These are phyloP conservation scores for Triplophysa tibetana DNA, from an alignment of 2,113 vertebrate genomes.

Conservation along the genomic window DNA sequence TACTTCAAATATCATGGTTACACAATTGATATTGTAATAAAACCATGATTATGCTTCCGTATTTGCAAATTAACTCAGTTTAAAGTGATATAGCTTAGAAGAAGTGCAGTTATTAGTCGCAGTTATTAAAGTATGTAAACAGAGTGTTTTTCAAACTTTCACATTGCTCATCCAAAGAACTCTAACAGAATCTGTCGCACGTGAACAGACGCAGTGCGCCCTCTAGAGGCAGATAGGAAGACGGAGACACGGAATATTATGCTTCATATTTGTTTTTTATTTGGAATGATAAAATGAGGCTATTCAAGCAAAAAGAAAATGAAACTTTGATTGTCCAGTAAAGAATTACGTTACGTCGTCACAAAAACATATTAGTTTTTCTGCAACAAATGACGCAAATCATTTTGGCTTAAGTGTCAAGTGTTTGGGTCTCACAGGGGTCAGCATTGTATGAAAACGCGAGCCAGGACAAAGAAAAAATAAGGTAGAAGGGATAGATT, in stretches of 20 bases:
- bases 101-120: not conserved
- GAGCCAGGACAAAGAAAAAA: not conserved
- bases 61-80: no score
- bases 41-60: no score
- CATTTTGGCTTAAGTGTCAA: not conserved
- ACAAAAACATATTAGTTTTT: not conserved
- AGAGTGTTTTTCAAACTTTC: not conserved
- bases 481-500: not conserved
- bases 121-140: not conserved
- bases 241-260: not conserved
- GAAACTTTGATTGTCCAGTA: not conserved
- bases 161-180: not conserved
- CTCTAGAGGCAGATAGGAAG: not conserved
- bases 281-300: not conserved
- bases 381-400: not conserved
- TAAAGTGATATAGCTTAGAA: no score
- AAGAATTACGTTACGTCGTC: not conserved
- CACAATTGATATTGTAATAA: no score
- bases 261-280: not conserved
- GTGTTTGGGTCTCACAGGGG: not conserved
- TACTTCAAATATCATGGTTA: no score
- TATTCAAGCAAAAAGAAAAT: not conserved
- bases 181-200: not conserved
- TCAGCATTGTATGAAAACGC: not conserved
- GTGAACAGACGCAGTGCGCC: constrained; percentile 9